A percentile compares a stretch with the other conserved stretches of the same genome.
These are phyloP conservation scores for Dynastes hyllus DNA, from an alignment of 2,888 invertebrate genomes.

Conservation along the genomic window DNA sequence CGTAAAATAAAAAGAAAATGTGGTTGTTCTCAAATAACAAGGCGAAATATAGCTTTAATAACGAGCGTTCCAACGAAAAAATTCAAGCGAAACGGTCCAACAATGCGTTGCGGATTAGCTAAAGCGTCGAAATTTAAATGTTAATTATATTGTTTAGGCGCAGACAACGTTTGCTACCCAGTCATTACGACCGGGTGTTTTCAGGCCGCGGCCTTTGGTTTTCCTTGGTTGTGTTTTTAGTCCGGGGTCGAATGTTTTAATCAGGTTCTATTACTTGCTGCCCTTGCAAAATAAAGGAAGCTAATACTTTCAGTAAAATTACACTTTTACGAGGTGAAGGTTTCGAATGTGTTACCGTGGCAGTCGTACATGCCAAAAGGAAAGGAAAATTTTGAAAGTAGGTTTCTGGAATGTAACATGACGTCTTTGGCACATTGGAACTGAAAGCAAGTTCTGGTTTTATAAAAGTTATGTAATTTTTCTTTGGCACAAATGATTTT, in stretches of 20 bases:
- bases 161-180: background rate
- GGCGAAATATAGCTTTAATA: background rate
- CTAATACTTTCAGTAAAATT: conserved; percentile 2
- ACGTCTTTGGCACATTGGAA: too few relatives aligned
- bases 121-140: conserved; percentile 41
- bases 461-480: too few relatives aligned
- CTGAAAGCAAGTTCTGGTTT: too few relatives aligned
- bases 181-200: background rate
- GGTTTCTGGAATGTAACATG: too few relatives aligned
- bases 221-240: conserved; percentile 13
- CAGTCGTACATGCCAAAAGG: too few relatives aligned
- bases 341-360: background rate
- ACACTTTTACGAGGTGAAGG: background rate
- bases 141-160: conserved; percentile 37
- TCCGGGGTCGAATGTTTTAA: conserved; percentile 29
- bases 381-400: too few relatives aligned
- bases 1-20: too few relatives aligned
- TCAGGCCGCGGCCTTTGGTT: background rate
- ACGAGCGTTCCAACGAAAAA: background rate
- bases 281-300: background rate
- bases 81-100: background rate
- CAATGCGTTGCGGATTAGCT: conserved; percentile 14
- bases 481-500: too few relatives aligned
- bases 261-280: conserved; percentile 25
- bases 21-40: too few relatives aligned